Evolutionary conservation across 1,140 invertebrate genomes (phyloP).

Genomic region (Aricia agestis): DNA sequence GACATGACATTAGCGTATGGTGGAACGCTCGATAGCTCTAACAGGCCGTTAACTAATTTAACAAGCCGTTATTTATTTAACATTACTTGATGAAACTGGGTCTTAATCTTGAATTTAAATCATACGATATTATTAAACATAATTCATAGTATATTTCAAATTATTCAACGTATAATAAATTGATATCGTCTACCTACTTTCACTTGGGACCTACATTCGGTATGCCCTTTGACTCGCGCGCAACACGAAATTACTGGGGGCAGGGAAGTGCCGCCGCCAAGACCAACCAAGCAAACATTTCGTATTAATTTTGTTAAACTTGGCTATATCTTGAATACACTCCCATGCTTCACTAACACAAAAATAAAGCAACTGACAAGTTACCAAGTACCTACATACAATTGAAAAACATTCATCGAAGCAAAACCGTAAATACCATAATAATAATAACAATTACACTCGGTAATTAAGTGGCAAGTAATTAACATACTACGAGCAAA

Average conservation of each 20-base stretch:
- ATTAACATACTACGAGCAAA: neutral
- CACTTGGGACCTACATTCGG: slow-evolving; percentile 1
- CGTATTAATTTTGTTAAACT: neutral
- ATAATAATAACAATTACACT: neutral
- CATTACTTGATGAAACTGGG: too few species aligned
- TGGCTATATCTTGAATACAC: too few species aligned
- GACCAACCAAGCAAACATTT: neutral
- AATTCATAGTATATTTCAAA: neutral
- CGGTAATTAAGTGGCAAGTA: neutral
- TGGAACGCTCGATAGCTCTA: too few species aligned
- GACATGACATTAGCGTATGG: too few species aligned
- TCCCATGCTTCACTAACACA: too few species aligned
- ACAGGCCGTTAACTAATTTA: too few species aligned
- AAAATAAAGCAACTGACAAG: too few species aligned
- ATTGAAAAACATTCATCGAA: too few species aligned
- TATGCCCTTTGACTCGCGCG: slow-evolving; percentile 9
- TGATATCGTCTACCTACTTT: slow-evolving; percentile 3
- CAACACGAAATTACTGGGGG: neutral
- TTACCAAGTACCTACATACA: too few species aligned
- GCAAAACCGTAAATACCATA: neutral
- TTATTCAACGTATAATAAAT: neutral
- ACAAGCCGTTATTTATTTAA: too few species aligned
- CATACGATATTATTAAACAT: too few species aligned
- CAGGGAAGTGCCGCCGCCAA: neutral
- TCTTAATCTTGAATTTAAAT: too few species aligned